Conservation (phyloP, 92 coral and sea anemone genomes). For the Phymanthus crucifer region DNA sequence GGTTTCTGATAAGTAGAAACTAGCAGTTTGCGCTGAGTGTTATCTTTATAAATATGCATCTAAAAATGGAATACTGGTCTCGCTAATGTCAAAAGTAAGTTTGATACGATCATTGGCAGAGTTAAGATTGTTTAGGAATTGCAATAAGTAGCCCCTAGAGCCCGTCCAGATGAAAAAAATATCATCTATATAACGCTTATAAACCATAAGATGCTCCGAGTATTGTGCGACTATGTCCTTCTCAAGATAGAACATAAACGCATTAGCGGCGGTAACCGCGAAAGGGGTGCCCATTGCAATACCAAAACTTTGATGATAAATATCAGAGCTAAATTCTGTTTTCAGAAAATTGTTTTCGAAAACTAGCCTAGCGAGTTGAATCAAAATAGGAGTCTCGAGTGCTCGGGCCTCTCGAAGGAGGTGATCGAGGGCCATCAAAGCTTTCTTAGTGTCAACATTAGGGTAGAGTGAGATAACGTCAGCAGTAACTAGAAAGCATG, state of each 20-base stretch:
- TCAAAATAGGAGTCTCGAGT: constrained; percentile 42
- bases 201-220: constrained; percentile 21
- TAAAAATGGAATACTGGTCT: too few relatives aligned
- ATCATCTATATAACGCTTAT: constrained; percentile 44
- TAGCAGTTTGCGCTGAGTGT: too few relatives aligned
- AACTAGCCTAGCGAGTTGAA: constrained; percentile 47
- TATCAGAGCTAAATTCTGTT: constrained; percentile 35
- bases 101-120: constrained; percentile 37
- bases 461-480: too few relatives aligned
- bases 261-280: constrained; percentile 32
- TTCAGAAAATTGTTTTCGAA: constrained; percentile 50
- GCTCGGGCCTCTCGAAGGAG: constrained; percentile 45
- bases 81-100: constrained; percentile 28
- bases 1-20: too few relatives aligned
- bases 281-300: constrained; percentile 46
- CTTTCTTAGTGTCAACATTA: too few relatives aligned
- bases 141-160: not conserved
- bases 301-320: constrained; percentile 35
- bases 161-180: constrained; percentile 32
- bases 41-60: too few relatives aligned
- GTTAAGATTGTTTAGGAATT: constrained; percentile 9
- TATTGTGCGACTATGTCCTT: too few relatives aligned
- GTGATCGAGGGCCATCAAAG: constrained; percentile 39
- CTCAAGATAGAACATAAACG: too few relatives aligned
- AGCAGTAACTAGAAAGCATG: too few relatives aligned